Evolutionary conservation across 1,140 invertebrate species (phyloP).

Genomic region (Orius insidiosus): DNA sequence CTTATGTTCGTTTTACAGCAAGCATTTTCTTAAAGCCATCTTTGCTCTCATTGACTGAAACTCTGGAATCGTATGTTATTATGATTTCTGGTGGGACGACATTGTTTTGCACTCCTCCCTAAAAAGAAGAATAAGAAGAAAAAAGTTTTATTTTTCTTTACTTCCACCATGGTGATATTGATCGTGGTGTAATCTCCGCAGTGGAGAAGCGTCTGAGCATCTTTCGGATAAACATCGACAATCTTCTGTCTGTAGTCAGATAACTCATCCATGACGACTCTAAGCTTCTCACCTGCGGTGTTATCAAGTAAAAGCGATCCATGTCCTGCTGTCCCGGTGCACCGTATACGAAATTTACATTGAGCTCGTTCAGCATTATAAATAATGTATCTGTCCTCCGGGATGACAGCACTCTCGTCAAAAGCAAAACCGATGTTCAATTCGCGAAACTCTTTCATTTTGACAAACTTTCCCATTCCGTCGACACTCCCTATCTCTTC

Average conservation of each 20-base stretch:
- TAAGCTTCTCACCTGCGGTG: conserved; percentile 3
- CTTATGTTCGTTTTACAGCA: not conserved
- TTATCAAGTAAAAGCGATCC: conserved; percentile 1
- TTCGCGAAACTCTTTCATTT: conserved; percentile 53
- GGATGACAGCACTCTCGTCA: conserved; percentile 66
- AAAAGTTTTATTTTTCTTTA: not conserved
- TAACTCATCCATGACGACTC: not conserved
- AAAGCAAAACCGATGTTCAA: conserved; percentile 79
- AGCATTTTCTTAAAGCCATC: not conserved
- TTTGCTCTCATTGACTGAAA: not conserved
- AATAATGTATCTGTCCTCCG: conserved; percentile 46
- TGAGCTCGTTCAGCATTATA: conserved; percentile 58
- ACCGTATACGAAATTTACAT: conserved; percentile 30
- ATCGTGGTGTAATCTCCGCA: not conserved
- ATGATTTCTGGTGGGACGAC: conserved; percentile 1
- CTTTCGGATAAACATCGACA: not conserved
- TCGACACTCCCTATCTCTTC: conserved; percentile 76
- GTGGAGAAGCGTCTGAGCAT: too few species aligned
- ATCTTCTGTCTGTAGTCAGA: conserved; percentile 1
- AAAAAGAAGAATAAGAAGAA: not conserved
- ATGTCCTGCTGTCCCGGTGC: not conserved
- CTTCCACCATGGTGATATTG: not conserved
- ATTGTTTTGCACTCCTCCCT: conserved; percentile 8
- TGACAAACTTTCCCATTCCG: conserved; percentile 69
- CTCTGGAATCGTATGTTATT: conserved; percentile 1